phyloP scores from a whole-genome alignment of 2,888 invertebrate genomes.

The Steinernema scapterisci region DNA sequence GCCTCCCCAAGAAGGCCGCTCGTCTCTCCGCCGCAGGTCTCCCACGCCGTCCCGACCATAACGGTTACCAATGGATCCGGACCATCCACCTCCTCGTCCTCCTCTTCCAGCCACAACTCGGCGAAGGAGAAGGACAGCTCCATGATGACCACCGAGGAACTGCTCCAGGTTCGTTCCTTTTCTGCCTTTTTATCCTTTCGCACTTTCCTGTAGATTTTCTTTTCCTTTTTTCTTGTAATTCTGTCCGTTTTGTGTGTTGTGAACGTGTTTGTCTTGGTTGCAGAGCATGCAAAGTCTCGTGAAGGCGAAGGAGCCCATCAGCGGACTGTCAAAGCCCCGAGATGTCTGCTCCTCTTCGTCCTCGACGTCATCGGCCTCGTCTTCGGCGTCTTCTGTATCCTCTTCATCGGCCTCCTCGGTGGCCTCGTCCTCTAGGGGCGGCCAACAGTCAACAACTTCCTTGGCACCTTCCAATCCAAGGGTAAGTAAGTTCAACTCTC shows the following conservation, averaged over 20 bases:
- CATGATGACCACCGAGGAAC: conserved; percentile 21
- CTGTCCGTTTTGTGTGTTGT: conserved; percentile 11
- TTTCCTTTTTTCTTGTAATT: neutral
- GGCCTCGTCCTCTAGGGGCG: neutral
- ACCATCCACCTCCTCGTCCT: neutral
- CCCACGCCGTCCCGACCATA: neutral
- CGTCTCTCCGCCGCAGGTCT: conserved; percentile 1
- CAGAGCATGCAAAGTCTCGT: conserved; percentile 28
- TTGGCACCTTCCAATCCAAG: neutral
- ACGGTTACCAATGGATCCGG: neutral
- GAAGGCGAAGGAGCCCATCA: conserved; percentile 3
- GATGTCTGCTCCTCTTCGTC: neutral
- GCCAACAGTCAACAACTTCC: neutral
- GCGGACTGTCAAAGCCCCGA: neutral
- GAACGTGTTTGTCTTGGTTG: conserved; percentile 28
- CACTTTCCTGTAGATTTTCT: neutral
- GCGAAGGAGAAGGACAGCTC: neutral
- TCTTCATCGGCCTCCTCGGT: neutral
- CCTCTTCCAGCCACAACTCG: neutral
- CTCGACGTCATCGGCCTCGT: neutral
- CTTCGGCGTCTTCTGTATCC: neutral
- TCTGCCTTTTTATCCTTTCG: neutral
- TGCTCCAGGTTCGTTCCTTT: conserved; percentile 26
- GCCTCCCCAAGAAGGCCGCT: neutral
- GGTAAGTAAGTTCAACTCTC: conserved; percentile 10